These are phyloP conservation scores for Aspiorhynchus laticeps DNA, from an alignment of 2,113 vertebrate species.

Conservation along the genomic window DNA sequence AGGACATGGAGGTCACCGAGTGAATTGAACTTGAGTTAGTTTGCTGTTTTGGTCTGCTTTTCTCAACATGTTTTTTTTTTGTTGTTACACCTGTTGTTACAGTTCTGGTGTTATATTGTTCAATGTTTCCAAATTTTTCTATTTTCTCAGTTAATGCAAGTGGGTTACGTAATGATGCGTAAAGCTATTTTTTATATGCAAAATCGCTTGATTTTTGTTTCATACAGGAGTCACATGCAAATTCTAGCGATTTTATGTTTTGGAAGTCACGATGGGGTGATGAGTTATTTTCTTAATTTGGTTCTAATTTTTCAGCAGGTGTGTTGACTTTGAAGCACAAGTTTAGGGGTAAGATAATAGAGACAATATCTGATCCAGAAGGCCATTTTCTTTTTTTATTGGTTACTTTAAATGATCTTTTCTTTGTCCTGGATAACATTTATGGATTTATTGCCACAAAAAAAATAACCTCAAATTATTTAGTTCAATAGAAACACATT, in stretches of 20 bases:
- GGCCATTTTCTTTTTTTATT: conserved; percentile 4
- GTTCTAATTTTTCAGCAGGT: conserved; percentile 1
- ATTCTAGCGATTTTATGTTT: not conserved
- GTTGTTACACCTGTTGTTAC: not conserved
- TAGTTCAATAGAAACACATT: not conserved
- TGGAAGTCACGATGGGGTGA: conserved; percentile 8
- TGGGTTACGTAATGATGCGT: not conserved
- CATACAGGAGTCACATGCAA: not conserved
- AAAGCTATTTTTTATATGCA: not conserved
- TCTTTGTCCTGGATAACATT: not conserved
- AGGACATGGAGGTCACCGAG: too few relatives aligned
- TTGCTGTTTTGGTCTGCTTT: too few relatives aligned
- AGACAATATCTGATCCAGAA: not conserved
- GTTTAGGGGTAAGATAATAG: not conserved
- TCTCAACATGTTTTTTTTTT: too few relatives aligned
- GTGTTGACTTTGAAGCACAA: not conserved
- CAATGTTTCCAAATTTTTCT: not conserved
- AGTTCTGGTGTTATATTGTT: not conserved
- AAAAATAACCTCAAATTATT: not conserved
- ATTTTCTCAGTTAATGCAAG: not conserved
- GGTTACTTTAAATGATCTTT: not conserved
- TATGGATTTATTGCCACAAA: not conserved
- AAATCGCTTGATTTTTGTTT: not conserved
- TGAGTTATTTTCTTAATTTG: not conserved
- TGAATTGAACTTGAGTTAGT: too few relatives aligned